Percentiles rank a stretch among this genome's conserved stretches.
Evolutionary conservation across 2,797 vertebrate species (phyloP).

Genomic region (Argentina silus): DNA sequence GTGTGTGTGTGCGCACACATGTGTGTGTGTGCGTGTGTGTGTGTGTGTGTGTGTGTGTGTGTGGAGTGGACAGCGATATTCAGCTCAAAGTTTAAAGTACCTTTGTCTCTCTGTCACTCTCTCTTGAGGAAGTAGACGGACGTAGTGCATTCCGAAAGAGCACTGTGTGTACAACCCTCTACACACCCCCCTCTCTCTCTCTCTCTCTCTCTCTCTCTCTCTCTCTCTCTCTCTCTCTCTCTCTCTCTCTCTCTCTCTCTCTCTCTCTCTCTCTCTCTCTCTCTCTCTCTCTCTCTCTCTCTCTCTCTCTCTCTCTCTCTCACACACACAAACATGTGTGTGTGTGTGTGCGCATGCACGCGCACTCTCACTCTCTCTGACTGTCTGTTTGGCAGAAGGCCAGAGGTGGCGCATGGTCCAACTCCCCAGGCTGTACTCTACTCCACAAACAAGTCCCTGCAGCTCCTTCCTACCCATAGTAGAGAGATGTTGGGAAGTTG

Average conservation of each 20-base stretch:
- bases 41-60: constrained; percentile 47
- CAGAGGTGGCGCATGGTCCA: constrained; percentile 53
- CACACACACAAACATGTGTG: no score
- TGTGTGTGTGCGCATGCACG: no score
- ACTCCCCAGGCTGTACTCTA: constrained; percentile 18
- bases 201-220: constrained; percentile 19
- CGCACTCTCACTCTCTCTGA: constrained; percentile 17
- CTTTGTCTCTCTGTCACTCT: constrained; percentile 32
- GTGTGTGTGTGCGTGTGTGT: constrained; percentile 16
- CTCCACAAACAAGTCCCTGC: constrained; percentile 32
- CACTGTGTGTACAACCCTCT: neutral
- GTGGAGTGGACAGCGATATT: constrained; percentile 9
- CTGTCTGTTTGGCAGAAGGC: constrained; percentile 34
- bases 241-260: constrained; percentile 19
- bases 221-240: neutral
- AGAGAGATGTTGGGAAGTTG: neutral
- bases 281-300: constrained; percentile 5
- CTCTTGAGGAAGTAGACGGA: constrained; percentile 23
- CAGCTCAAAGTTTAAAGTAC: neutral
- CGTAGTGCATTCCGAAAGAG: constrained; percentile 30
- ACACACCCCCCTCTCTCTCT: neutral
- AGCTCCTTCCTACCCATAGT: constrained; percentile 26
- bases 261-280: neutral
- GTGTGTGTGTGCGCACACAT: constrained; percentile 44
- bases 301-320: neutral